Percentiles rank a stretch among this genome's conserved stretches.
Conservation (phyloP, 2,113 vertebrate species). For the Puntigrus tetrazona region DNA sequence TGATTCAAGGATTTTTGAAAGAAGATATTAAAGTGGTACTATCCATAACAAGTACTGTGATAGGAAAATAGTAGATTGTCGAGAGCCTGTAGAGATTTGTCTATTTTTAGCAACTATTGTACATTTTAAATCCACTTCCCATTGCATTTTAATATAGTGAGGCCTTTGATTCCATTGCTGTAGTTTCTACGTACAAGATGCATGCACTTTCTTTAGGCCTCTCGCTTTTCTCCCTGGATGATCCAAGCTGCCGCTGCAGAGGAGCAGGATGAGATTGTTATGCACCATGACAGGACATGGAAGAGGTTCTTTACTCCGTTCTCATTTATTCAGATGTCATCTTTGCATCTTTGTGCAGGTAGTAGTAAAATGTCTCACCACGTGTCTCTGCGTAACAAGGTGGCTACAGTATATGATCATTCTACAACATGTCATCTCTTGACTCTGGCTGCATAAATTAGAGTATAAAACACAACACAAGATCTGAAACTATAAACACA, state of each 20-base stretch:
- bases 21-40: background rate
- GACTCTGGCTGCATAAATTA: background rate
- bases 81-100: background rate
- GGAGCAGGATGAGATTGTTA: constrained; percentile 12
- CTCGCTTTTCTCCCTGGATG: constrained; percentile 55
- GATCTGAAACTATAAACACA: constrained; percentile 19
- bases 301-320: background rate
- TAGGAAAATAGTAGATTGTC: constrained; percentile 4
- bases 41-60: background rate
- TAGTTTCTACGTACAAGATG: background rate
- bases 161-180: background rate
- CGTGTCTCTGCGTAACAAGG: background rate
- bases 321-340: background rate
- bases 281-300: constrained; percentile 8
- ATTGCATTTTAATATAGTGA: background rate
- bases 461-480: constrained; percentile 13
- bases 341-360: constrained; percentile 21
- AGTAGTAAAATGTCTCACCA: background rate
- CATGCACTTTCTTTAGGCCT: background rate
- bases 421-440: background rate
- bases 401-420: background rate
- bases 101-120: background rate
- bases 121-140: constrained; percentile 37
- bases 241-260: constrained; percentile 52
- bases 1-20: background rate